phyloP scores from a whole-genome alignment of 2,797 vertebrate genomes.

The Rhinoraja longicauda region DNA sequence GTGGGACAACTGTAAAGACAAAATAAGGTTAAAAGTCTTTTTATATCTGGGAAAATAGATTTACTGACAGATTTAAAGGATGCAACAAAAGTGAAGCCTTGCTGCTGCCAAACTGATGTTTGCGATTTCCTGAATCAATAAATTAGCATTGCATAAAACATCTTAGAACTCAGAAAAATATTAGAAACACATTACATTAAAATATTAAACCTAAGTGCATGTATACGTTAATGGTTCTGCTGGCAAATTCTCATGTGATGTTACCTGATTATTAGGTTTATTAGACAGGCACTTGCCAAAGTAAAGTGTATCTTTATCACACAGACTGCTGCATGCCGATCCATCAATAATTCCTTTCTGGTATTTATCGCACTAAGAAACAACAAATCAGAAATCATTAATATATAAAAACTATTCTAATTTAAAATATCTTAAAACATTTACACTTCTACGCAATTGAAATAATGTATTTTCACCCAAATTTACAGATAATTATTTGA shows the following conservation, averaged over 20 bases:
- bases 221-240: constrained; percentile 28
- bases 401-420: background rate
- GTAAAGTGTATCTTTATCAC: constrained; percentile 86
- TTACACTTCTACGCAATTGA: constrained; percentile 28
- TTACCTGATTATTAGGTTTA: constrained; percentile 83
- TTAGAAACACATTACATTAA: background rate
- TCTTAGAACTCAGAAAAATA: background rate
- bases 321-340: constrained; percentile 88
- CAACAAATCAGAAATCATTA: background rate
- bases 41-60: background rate
- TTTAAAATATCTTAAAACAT: background rate
- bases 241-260: constrained; percentile 40
- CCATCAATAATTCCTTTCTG: constrained; percentile 87
- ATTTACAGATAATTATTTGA: background rate
- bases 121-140: background rate
- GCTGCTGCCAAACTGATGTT: background rate
- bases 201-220: background rate
- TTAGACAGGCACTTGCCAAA: constrained; percentile 89
- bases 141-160: background rate
- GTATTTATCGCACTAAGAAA: constrained; percentile 89
- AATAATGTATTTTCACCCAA: too few species aligned
- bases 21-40: background rate
- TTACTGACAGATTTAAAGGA: background rate
- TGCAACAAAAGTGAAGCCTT: background rate
- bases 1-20: background rate